Evolutionary conservation across 2,113 vertebrate genomes (phyloP).

Genomic region (Mesembrinibis cayennensis): DNA sequence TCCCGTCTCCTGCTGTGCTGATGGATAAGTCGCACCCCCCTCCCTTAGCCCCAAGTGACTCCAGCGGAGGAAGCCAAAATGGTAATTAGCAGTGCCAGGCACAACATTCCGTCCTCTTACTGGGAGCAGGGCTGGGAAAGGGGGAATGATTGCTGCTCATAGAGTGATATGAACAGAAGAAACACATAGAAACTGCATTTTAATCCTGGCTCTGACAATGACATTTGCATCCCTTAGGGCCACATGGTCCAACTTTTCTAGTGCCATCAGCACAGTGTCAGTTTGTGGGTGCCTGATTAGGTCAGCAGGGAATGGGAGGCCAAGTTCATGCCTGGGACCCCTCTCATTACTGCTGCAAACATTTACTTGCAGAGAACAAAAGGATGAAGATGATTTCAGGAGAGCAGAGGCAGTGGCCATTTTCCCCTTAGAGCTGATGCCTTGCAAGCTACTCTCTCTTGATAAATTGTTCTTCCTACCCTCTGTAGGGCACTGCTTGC

Average conservation of each 20-base stretch:
- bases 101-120: not conserved
- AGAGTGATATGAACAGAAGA: not conserved
- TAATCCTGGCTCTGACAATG: not conserved
- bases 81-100: conserved; percentile 68
- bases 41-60: conserved; percentile 75
- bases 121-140: not conserved
- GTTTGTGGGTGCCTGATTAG: not conserved
- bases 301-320: not conserved
- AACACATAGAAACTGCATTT: not conserved
- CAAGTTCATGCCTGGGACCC: not conserved
- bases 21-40: conserved; percentile 85
- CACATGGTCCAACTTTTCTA: not conserved
- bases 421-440: not conserved
- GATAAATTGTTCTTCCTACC: not conserved
- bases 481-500: not conserved
- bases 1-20: conserved; percentile 81
- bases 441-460: not conserved
- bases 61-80: conserved; percentile 76
- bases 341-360: not conserved
- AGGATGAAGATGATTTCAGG: not conserved
- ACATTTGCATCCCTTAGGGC: not conserved
- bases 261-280: not conserved
- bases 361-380: not conserved
- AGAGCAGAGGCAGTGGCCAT: not conserved
- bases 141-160: not conserved